Conservation (phyloP, 2,113 vertebrate genomes). For the Saccopteryx bilineata region DNA sequence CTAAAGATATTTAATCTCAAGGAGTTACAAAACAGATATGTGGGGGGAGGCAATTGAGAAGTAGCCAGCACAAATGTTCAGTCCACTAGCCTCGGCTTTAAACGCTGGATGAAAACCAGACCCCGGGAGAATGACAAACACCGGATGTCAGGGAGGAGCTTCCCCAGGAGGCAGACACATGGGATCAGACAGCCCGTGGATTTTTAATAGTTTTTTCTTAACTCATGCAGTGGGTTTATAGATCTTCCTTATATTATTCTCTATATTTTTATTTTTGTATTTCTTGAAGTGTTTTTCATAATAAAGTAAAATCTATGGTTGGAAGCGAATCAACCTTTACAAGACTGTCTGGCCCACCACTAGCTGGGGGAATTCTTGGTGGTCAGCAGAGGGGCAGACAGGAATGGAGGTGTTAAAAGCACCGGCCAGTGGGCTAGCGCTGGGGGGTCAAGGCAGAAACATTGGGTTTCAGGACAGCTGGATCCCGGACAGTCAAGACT, state of each 20-base stretch:
- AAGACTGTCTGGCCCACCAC: background rate
- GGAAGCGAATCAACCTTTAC: background rate
- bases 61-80: background rate
- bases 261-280: background rate
- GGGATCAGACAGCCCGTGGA: background rate
- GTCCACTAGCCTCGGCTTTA: background rate
- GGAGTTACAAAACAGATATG: constrained; percentile 60
- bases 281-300: constrained; percentile 4
- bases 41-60: background rate
- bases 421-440: background rate
- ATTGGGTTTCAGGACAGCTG: background rate
- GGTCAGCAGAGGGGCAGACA: background rate
- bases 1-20: constrained; percentile 50
- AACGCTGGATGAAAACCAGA: background rate
- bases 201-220: background rate
- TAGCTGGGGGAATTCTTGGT: background rate
- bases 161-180: background rate
- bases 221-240: background rate
- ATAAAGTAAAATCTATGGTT: background rate
- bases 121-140: background rate
- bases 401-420: background rate
- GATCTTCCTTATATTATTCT: constrained; percentile 23
- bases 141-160: background rate
- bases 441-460: background rate
- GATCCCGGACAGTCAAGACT: background rate